These are phyloP conservation scores for Drosophila burlai DNA, from an alignment of 1,140 invertebrate species.

Conservation along the genomic window DNA sequence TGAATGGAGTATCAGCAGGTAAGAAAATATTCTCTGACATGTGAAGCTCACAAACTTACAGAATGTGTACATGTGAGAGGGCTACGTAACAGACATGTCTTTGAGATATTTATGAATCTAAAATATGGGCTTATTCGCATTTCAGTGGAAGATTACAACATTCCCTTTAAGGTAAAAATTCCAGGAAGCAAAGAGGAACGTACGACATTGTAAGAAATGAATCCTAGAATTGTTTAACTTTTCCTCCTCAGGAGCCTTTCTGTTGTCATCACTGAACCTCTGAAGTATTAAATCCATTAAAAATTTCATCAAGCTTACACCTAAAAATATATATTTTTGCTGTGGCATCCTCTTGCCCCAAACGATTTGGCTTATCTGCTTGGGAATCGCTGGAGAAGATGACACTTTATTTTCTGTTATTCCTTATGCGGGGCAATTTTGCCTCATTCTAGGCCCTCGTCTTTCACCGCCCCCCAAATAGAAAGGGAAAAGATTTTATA, in stretches of 20 bases:
- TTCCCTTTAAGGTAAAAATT: not conserved
- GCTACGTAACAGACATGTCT: slow-evolving; percentile 1
- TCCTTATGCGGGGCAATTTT: slow-evolving; percentile 50
- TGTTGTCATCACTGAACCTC: not conserved
- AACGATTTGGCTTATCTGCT: slow-evolving; percentile 37
- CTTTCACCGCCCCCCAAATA: slow-evolving; percentile 3
- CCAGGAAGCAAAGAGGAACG: not conserved
- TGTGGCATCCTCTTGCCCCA: slow-evolving; percentile 1
- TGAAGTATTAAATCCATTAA: slow-evolving; percentile 24
- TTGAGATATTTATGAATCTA: slow-evolving; percentile 9
- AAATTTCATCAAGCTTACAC: slow-evolving; percentile 19
- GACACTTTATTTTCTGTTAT: slow-evolving; percentile 54
- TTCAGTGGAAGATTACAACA: not conserved
- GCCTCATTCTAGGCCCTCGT: not conserved
- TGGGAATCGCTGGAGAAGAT: slow-evolving; percentile 26
- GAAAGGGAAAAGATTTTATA: slow-evolving; percentile 7
- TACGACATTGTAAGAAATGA: not conserved
- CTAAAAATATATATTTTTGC: slow-evolving; percentile 20
- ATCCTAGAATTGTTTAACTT: not conserved
- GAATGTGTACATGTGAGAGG: not conserved
- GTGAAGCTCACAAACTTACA: slow-evolving; percentile 4
- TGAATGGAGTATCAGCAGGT: slow-evolving; percentile 24
- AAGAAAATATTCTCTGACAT: slow-evolving; percentile 12
- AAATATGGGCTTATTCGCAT: not conserved
- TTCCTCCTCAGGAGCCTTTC: not conserved